Conservation (phyloP, 2,113 vertebrate species). For the Pomatostomus ruficeps region DNA sequence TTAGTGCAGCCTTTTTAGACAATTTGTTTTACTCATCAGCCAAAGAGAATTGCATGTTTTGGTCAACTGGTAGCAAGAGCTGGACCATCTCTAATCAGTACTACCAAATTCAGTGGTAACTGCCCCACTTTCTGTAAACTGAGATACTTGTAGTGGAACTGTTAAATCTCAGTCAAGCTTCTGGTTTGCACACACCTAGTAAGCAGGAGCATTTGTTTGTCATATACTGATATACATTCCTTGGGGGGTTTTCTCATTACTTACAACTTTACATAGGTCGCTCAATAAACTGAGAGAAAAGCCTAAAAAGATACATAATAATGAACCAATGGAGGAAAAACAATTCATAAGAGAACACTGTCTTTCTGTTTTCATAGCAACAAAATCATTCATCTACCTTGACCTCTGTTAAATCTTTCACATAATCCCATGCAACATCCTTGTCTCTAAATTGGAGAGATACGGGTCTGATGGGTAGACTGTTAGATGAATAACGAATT, state of each 20-base stretch:
- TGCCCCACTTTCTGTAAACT: neutral
- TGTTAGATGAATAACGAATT: neutral
- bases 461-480: neutral
- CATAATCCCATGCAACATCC: neutral
- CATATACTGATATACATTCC: neutral
- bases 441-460: neutral
- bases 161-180: neutral
- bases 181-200: neutral
- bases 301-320: neutral
- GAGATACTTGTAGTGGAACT: neutral
- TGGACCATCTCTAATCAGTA: neutral
- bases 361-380: neutral
- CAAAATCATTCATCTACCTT: neutral
- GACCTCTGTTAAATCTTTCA: neutral
- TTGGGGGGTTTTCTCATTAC: neutral
- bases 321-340: neutral
- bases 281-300: neutral
- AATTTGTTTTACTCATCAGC: neutral
- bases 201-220: neutral
- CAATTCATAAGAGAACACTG: neutral
- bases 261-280: neutral
- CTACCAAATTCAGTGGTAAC: neutral
- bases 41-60: neutral
- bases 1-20: neutral
- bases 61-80: neutral